phyloP scores from a whole-genome alignment of 2,888 invertebrate species.

The Julus scanicus region DNA sequence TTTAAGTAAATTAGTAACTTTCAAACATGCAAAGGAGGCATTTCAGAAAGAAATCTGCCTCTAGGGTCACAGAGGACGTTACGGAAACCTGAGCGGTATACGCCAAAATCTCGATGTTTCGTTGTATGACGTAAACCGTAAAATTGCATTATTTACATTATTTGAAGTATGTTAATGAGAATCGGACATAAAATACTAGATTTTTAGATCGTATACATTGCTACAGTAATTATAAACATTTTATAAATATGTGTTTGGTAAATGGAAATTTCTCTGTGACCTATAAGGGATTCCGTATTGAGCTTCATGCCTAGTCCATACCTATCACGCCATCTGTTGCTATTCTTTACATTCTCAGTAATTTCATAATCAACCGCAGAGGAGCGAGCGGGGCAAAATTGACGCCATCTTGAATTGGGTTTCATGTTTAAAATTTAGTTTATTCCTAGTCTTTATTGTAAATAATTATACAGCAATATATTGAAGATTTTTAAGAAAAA shows the following conservation, averaged over 20 bases:
- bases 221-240: no score
- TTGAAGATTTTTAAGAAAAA: no score
- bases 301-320: not conserved
- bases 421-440: not conserved
- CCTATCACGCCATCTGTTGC: not conserved
- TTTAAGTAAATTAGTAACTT: not conserved
- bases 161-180: not conserved
- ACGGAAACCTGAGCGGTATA: not conserved
- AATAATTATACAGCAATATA: no score
- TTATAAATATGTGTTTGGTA: no score
- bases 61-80: not conserved
- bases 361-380: not conserved
- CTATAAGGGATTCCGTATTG: not conserved
- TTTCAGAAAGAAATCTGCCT: not conserved
- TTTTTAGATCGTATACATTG: not conserved
- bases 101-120: not conserved
- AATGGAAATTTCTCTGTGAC: not conserved
- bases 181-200: not conserved
- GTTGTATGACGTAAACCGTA: not conserved
- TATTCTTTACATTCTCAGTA: not conserved
- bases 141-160: not conserved
- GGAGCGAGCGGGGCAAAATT: not conserved
- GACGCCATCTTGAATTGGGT: conserved; percentile 19
- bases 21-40: conserved; percentile 32
- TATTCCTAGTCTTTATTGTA: no score